A percentile compares a stretch with the other conserved stretches of the same genome.
These are phyloP conservation scores for Chaenocephalus aceratus DNA, from an alignment of 2,113 vertebrate species.

Conservation along the genomic window DNA sequence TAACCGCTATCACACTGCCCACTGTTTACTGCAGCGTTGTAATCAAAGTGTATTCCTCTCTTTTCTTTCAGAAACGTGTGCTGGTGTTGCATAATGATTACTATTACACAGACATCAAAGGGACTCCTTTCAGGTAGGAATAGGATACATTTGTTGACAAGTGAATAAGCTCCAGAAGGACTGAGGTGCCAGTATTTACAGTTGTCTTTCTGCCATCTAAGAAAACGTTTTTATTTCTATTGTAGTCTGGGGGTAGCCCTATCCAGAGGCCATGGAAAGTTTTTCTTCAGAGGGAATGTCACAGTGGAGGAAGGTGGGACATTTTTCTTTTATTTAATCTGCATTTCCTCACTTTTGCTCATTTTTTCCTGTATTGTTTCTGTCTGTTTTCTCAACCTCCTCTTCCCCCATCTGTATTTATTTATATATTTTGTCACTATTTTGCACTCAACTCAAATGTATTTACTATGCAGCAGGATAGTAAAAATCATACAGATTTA, in stretches of 20 bases:
- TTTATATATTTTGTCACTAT: not conserved
- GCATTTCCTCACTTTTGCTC: not conserved
- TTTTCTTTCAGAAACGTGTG: conserved; percentile 92
- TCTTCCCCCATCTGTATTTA: not conserved
- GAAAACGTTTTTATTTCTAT: not conserved
- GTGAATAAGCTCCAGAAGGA: not conserved
- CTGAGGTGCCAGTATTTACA: not conserved
- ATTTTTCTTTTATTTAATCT: not conserved
- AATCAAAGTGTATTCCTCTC: not conserved
- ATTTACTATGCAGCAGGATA: not conserved
- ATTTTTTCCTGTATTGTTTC: not conserved
- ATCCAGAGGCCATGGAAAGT: conserved; percentile 97
- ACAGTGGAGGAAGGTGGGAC: conserved; percentile 95
- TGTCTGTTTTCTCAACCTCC: not conserved
- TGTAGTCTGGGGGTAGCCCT: conserved; percentile 96
- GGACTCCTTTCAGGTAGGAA: conserved; percentile 96
- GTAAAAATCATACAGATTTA: not conserved
- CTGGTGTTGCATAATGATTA: conserved; percentile 98
- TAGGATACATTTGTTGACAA: not conserved
- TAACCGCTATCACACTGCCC: not conserved
- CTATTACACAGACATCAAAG: conserved; percentile 99
- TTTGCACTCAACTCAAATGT: not conserved
- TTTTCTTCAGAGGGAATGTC: conserved; percentile 96
- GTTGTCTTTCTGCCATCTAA: conserved; percentile 11
- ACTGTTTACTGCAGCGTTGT: not conserved